Conservation (phyloP, 2,888 invertebrate species). For the Phragmatobia fuliginosa region DNA sequence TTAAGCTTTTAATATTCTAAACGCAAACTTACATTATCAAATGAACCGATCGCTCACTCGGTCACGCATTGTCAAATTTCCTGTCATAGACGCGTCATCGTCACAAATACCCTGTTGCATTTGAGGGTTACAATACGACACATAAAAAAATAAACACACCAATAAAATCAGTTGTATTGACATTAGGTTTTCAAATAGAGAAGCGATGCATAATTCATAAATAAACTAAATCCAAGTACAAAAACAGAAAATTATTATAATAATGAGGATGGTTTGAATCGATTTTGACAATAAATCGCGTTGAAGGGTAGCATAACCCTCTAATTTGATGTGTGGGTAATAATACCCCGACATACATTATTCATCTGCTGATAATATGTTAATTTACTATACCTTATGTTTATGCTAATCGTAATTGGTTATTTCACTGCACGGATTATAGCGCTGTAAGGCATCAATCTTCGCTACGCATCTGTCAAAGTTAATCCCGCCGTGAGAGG, state of each 20-base stretch:
- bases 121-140: constrained; percentile 62
- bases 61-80: constrained; percentile 62
- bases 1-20: constrained; percentile 58
- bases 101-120: constrained; percentile 64
- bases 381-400: constrained; percentile 81
- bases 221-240: constrained; percentile 59
- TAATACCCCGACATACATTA: constrained; percentile 74
- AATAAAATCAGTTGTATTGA: constrained; percentile 54
- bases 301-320: constrained; percentile 66
- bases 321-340: constrained; percentile 65
- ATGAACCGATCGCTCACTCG: constrained; percentile 60
- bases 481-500: constrained; percentile 61
- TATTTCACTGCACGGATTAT: constrained; percentile 80
- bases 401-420: constrained; percentile 85
- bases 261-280: constrained; percentile 53
- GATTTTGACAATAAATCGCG: constrained; percentile 56
- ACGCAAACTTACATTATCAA: constrained; percentile 52
- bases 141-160: constrained; percentile 52
- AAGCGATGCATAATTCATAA: constrained; percentile 54
- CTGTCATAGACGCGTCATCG: constrained; percentile 54
- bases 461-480: constrained; percentile 71
- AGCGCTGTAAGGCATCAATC: constrained; percentile 67
- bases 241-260: constrained; percentile 62
- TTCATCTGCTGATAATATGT: constrained; percentile 80
- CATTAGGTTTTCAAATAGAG: constrained; percentile 51